phyloP scores from a whole-genome alignment of 37 sponge, comb jelly and placozoan genomes.

The Amphimedon queenslandica region DNA sequence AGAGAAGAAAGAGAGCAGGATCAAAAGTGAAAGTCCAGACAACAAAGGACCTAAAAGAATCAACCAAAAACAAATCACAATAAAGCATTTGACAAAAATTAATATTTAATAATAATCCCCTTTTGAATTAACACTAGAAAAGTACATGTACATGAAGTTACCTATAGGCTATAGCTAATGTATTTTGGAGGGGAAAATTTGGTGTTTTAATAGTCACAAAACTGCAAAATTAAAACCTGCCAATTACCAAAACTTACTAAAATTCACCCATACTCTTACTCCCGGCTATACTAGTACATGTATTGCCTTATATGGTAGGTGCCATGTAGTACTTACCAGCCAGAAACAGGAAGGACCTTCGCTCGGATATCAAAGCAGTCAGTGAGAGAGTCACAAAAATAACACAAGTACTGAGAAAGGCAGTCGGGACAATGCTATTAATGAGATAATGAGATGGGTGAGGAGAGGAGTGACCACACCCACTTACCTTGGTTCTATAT shows the following conservation, averaged over 20 bases:
- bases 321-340: constrained; percentile 84
- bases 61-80: neutral
- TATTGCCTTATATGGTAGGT: no score
- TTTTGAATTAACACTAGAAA: no score
- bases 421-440: constrained; percentile 71
- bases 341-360: constrained; percentile 78
- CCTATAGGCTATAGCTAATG: no score
- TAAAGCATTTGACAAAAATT: no score
- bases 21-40: constrained; percentile 63
- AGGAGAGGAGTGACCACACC: neutral
- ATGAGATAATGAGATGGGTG: neutral
- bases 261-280: no score
- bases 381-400: constrained; percentile 48
- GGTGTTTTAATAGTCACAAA: no score
- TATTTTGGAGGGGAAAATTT: no score
- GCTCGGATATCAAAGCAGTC: constrained; percentile 74
- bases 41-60: constrained; percentile 58
- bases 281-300: no score
- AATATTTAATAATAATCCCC: no score
- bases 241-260: no score
- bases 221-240: no score
- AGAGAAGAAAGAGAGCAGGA: constrained; percentile 66
- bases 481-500: constrained; percentile 37
- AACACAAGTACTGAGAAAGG: constrained; percentile 57
- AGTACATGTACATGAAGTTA: no score